Evolutionary conservation across 1,140 invertebrate species (phyloP).

Genomic region (Atta colombica): DNA sequence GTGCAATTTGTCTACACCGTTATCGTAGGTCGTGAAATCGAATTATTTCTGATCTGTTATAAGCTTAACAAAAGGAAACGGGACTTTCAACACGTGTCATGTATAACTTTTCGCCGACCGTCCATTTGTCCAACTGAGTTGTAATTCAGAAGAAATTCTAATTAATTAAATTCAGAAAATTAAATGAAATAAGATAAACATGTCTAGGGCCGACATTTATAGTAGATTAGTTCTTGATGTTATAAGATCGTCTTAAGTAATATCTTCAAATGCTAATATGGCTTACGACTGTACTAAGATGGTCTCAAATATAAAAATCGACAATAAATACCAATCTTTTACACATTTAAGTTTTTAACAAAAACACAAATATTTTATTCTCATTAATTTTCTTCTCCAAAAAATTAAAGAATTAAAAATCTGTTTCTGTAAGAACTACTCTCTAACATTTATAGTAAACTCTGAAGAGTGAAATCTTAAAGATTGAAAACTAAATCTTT

Average conservation of each 20-base stretch:
- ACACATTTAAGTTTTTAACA: not conserved
- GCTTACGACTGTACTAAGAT: no score
- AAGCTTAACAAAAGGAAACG: not conserved
- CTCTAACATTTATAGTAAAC: no score
- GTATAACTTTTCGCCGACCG: not conserved
- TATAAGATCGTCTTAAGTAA: no score
- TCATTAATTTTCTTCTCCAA: not conserved
- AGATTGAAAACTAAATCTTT: no score
- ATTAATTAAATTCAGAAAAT: not conserved
- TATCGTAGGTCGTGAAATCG: not conserved
- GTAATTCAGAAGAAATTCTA: not conserved
- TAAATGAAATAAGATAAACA: not conserved
- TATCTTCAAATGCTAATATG: no score
- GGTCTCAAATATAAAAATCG: no score
- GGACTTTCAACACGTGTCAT: not conserved
- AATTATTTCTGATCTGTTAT: not conserved
- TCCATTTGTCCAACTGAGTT: not conserved
- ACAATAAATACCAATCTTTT: no score
- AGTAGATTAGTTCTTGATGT: no score
- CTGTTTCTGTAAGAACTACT: no score
- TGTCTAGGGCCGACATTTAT: no score
- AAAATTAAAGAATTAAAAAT: no score
- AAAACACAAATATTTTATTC: not conserved
- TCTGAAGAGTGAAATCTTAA: no score
- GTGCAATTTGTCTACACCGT: not conserved